phyloP scores from a whole-genome alignment of 1,140 invertebrate species.

The Nebria ingens region DNA sequence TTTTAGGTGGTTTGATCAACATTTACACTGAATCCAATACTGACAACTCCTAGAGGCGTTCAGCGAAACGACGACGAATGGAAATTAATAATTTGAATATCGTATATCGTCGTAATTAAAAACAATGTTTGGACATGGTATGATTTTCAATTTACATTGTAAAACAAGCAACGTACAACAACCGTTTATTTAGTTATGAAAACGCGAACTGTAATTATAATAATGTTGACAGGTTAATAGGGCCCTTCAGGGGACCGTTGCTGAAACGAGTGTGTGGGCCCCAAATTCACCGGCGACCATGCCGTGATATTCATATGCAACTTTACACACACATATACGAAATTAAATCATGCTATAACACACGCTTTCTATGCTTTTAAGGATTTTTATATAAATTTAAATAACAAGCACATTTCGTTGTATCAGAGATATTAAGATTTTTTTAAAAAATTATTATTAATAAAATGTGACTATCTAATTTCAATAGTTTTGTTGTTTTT shows the following conservation, averaged over 20 bases:
- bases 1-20: background rate
- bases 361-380: no score
- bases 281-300: no score
- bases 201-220: slow-evolving; percentile 8
- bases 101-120: background rate
- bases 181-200: slow-evolving; percentile 8
- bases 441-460: background rate
- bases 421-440: no score
- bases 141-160: slow-evolving; percentile 9
- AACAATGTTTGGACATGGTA: slow-evolving; percentile 7
- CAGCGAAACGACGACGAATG: background rate
- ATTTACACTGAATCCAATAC: background rate
- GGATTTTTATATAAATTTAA: no score
- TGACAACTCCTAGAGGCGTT: no score
- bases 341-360: no score
- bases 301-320: no score
- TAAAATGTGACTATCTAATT: no score
- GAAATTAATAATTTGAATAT: background rate
- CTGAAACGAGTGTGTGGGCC: slow-evolving; percentile 5
- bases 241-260: background rate
- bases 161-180: no score
- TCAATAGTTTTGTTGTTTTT: no score
- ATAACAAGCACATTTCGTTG: no score
- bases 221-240: slow-evolving; percentile 7
- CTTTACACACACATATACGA: no score